phyloP scores from a whole-genome alignment of 2,113 vertebrate species.

The Silurus asotus region DNA sequence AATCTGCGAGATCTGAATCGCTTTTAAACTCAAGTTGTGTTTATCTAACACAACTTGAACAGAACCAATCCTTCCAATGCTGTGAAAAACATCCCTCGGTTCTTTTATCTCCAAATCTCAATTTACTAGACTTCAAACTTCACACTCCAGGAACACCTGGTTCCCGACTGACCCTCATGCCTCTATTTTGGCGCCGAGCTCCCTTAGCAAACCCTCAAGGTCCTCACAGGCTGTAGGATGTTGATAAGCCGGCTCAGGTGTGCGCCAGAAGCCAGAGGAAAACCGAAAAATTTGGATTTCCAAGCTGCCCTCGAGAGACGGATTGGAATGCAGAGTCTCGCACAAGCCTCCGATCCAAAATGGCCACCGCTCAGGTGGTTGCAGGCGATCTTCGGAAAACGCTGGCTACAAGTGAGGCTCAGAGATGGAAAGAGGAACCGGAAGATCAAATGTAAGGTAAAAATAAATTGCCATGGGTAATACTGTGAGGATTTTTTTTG shows the following conservation, averaged over 20 bases:
- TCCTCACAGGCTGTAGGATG: slow-evolving; percentile 2
- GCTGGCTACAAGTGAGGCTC: background rate
- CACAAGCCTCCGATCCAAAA: slow-evolving; percentile 37
- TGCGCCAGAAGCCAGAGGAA: background rate
- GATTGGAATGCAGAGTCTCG: background rate
- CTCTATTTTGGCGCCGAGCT: slow-evolving; percentile 36
- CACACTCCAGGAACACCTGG: background rate
- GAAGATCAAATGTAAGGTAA: background rate
- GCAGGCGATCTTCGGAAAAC: background rate
- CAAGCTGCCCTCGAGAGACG: background rate
- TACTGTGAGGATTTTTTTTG: background rate
- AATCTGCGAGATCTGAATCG: no score
- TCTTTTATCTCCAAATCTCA: no score
- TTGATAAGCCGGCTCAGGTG: slow-evolving; percentile 21
- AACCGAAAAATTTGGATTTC: background rate
- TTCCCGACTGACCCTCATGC: background rate
- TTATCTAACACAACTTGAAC: no score
- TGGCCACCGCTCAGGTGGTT: slow-evolving; percentile 15
- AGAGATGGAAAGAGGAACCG: background rate
- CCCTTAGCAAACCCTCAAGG: background rate
- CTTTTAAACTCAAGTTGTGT: no score
- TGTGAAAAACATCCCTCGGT: no score
- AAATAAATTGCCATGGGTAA: background rate
- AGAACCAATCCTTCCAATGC: no score
- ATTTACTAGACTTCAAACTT: background rate